Evolutionary conservation across 2,797 vertebrate genomes (phyloP).

Genomic region (Graptemys geographica): DNA sequence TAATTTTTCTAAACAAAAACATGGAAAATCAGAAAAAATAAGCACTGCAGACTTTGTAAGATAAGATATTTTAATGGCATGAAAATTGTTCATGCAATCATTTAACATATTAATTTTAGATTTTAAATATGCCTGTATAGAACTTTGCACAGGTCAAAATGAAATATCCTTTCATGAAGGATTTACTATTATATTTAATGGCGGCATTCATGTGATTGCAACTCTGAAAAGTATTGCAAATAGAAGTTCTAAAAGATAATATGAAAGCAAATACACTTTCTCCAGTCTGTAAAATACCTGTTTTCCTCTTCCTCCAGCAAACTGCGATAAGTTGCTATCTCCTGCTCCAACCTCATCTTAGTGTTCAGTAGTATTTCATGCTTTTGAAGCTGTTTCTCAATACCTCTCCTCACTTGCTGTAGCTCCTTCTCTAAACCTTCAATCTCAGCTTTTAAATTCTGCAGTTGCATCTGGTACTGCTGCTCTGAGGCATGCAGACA

Average conservation of each 20-base stretch:
- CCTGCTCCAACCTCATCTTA: constrained; percentile 94
- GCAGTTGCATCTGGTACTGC: constrained; percentile 90
- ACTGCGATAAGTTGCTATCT: constrained; percentile 92
- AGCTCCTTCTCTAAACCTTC: constrained; percentile 89
- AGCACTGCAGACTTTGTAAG: not conserved
- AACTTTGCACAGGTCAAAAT: too few species aligned
- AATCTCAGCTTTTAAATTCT: constrained; percentile 89
- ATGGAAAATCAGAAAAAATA: not conserved
- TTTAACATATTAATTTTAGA: not conserved
- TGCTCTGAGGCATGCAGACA: constrained; percentile 88
- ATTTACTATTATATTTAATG: not conserved
- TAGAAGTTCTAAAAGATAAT: not conserved
- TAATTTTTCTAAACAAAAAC: not conserved
- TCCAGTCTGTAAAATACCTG: constrained; percentile 81
- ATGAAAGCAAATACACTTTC: not conserved
- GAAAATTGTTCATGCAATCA: not conserved
- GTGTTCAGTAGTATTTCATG: constrained; percentile 93
- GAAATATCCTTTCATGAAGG: not conserved
- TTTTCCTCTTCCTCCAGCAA: constrained; percentile 93
- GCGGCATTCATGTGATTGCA: not conserved
- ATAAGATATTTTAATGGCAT: not conserved
- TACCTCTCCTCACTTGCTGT: constrained; percentile 87
- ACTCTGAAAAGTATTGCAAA: not conserved
- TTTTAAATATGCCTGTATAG: not conserved
- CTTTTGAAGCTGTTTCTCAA: constrained; percentile 90